Base-by-base conservation (phyloP, 2,888 invertebrate species). In the Fragum whitleyi region DNA sequence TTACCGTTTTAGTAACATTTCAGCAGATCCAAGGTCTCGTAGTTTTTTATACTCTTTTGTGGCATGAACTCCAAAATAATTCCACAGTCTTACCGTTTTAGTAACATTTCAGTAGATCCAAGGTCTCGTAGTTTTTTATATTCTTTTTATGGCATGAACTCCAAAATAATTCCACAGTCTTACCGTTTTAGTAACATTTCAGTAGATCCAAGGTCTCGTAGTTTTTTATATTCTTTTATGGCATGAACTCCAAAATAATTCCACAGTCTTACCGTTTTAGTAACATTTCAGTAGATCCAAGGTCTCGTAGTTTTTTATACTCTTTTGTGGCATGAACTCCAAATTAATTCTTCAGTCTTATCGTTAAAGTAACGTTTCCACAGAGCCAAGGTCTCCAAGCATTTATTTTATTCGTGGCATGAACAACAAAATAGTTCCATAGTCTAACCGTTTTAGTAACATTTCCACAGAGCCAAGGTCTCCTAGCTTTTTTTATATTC, bases 51-150 rank as follows among this genome's bases (percentile, higher is more conserved):
- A 84, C n/a, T 85, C 80, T 7, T 80, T 81, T 0, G 91, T 91
- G 11, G 91, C 90, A 70, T 91, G 88, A 11, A 89, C 83, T 77
- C 91, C 85, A 16, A 89, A 79, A 5, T 78, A 76, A 16, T 75
- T 79, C 59, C 89, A n/a, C n/a, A n/a, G n/a, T n/a, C n/a, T n/a
- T n/a, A 90, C 91, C 78, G 76, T 69, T 87, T 86, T 7, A 90
- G 74, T 2, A 87, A 55, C 6, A 32, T 21, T 62, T 90, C 90
- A 5, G 91, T 91, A 68, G 88, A 85, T 0, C 51, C 29, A 0
- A 79, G 67, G 3, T 81, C 77, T 2, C 89, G 89, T 6, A 86
- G 70, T 26, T 81, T 67, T 42, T 80, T 79, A 16, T 89, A 83
- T 21, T 84, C 80, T 7, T 81, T n/a, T 81, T 0, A 90, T 91